A percentile compares a stretch with the other conserved stretches of the same genome.
phyloP scores from a whole-genome alignment of 2,797 vertebrate genomes.

The Lates japonicus region DNA sequence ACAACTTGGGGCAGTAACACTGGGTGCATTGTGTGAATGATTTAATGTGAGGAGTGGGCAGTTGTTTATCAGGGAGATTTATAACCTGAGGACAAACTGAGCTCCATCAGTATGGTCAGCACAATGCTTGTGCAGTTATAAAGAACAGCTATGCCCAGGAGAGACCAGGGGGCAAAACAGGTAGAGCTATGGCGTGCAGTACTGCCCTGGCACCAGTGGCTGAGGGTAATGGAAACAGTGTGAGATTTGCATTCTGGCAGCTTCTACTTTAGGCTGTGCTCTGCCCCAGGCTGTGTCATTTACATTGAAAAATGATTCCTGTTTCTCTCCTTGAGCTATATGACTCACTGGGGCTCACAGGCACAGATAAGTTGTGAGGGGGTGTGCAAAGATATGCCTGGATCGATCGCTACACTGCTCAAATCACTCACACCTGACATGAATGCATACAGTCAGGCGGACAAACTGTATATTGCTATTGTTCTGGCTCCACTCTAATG shows the following conservation, averaged over 20 bases:
- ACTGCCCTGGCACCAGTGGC: constrained; percentile 43
- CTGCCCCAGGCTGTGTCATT: constrained; percentile 72
- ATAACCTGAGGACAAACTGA: constrained; percentile 59
- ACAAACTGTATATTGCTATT: constrained; percentile 33
- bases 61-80: constrained; percentile 59
- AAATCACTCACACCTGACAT: constrained; percentile 67
- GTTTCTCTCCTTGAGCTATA: constrained; percentile 69
- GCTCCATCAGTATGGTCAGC: constrained; percentile 64
- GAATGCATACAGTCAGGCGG: constrained; percentile 45
- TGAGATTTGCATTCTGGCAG: constrained; percentile 77
- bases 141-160: constrained; percentile 51
- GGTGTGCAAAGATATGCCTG: constrained; percentile 49
- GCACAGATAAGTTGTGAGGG: constrained; percentile 62
- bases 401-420: constrained; percentile 64
- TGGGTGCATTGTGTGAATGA: constrained; percentile 28
- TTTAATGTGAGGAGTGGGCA: constrained; percentile 27
- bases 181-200: constrained; percentile 43
- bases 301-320: constrained; percentile 79
- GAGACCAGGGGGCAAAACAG: constrained; percentile 57
- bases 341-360: constrained; percentile 69
- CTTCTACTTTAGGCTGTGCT: constrained; percentile 58
- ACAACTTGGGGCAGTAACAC: neutral
- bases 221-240: constrained; percentile 65
- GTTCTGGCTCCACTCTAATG: constrained; percentile 54
- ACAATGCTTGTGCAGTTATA: constrained; percentile 51